A percentile compares a stretch with the other conserved stretches of the same genome.
phyloP scores from a whole-genome alignment of 2,797 vertebrate genomes.

The Tarsius wallacei region DNA sequence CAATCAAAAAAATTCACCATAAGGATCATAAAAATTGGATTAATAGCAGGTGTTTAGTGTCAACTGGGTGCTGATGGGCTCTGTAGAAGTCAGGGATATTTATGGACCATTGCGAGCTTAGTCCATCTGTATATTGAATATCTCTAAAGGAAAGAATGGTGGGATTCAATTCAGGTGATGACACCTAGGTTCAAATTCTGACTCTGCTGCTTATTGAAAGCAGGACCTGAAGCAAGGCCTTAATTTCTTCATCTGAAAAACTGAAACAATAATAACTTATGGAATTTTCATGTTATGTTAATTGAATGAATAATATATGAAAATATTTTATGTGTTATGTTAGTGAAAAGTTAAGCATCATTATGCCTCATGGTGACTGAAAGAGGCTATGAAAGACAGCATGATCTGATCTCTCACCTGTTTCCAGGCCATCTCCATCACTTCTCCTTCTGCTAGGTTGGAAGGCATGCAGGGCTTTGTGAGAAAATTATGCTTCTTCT shows the following conservation, averaged over 20 bases:
- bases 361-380: neutral
- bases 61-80: neutral
- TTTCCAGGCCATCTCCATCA: neutral
- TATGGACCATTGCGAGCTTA: neutral
- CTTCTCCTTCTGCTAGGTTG: neutral
- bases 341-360: slow-evolving; percentile 14
- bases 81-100: neutral
- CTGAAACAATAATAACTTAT: neutral
- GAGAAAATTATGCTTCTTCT: slow-evolving; percentile 15
- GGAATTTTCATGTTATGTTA: neutral
- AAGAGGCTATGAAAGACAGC: neutral
- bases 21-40: neutral
- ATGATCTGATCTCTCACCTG: neutral
- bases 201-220: neutral
- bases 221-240: neutral
- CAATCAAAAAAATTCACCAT: neutral
- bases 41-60: neutral
- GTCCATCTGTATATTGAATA: neutral
- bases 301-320: neutral
- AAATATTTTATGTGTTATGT: neutral
- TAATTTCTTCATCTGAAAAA: slow-evolving; percentile 38
- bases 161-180: neutral
- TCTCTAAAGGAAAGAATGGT: neutral
- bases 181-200: neutral
- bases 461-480: neutral